Percentiles rank a stretch among this genome's conserved stretches.
phyloP scores from a whole-genome alignment of 2,888 invertebrate species.

The Protophormia terraenovae region DNA sequence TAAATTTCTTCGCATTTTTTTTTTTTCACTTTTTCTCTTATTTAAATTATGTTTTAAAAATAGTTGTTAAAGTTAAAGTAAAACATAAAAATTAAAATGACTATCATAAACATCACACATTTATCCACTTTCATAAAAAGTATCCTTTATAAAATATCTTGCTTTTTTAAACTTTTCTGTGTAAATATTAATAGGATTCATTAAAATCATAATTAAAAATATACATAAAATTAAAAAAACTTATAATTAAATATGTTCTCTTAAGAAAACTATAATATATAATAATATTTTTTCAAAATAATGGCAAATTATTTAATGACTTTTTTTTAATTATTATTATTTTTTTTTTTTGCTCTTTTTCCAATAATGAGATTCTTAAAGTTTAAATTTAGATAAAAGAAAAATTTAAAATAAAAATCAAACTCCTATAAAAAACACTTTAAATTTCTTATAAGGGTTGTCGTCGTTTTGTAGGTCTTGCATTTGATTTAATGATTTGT shows the following conservation, averaged over 20 bases:
- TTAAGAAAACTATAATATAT: neutral
- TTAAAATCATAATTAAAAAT: constrained; percentile 23
- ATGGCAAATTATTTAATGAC: constrained; percentile 64
- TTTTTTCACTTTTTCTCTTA: neutral
- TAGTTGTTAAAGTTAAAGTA: constrained; percentile 3
- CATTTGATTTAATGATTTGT: constrained; percentile 22
- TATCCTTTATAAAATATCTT: neutral
- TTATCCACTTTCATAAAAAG: neutral
- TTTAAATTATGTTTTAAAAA: neutral
- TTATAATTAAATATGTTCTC: constrained; percentile 14
- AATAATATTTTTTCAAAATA: constrained; percentile 55
- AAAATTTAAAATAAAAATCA: neutral
- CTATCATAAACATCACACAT: constrained; percentile 62
- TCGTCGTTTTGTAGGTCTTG: neutral
- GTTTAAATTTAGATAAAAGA: constrained; percentile 7
- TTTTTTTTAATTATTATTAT: constrained; percentile 23
- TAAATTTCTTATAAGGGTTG: neutral
- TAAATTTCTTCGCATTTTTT: neutral
- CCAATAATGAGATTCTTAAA: constrained; percentile 25
- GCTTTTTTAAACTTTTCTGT: neutral
- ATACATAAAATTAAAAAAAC: constrained; percentile 44
- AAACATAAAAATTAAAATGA: constrained; percentile 56
- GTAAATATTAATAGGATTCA: constrained; percentile 63
- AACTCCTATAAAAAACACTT: constrained; percentile 4
- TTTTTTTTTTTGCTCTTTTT: neutral